phyloP scores from a whole-genome alignment of 2,113 vertebrate genomes.

The Cervus canadensis region DNA sequence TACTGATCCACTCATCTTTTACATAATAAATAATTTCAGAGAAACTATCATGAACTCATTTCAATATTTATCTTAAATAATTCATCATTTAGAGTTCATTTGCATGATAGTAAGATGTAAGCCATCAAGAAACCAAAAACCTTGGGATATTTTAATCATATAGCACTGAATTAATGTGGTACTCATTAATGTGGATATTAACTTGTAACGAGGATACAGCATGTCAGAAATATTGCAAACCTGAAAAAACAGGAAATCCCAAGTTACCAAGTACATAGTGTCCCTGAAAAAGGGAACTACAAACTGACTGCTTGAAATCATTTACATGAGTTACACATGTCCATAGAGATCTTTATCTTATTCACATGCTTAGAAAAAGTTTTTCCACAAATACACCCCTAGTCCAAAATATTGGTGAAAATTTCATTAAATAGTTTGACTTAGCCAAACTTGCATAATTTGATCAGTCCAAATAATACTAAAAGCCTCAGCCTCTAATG shows the following conservation, averaged over 20 bases:
- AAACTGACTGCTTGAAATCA: neutral
- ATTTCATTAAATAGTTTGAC: neutral
- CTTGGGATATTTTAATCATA: neutral
- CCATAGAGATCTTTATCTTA: neutral
- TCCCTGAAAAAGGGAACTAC: neutral
- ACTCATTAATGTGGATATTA: neutral
- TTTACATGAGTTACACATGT: neutral
- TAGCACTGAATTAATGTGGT: neutral
- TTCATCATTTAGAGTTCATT: neutral
- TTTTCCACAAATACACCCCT: neutral
- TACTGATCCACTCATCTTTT: neutral
- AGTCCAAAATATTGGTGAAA: neutral
- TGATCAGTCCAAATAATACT: neutral
- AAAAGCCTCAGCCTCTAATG: neutral
- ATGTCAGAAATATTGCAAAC: neutral
- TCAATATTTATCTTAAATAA: neutral
- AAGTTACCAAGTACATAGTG: neutral
- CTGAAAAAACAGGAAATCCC: neutral
- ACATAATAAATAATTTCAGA: neutral
- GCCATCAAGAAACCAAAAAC: conserved; percentile 7
- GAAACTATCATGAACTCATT: neutral
- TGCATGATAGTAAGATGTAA: neutral
- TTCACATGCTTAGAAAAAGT: neutral
- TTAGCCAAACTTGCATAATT: neutral
- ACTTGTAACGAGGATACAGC: neutral